Percentiles rank a stretch among this genome's conserved stretches.
Evolutionary conservation across 2,888 invertebrate species (phyloP).

Genomic region (Xestia c-nigrum): DNA sequence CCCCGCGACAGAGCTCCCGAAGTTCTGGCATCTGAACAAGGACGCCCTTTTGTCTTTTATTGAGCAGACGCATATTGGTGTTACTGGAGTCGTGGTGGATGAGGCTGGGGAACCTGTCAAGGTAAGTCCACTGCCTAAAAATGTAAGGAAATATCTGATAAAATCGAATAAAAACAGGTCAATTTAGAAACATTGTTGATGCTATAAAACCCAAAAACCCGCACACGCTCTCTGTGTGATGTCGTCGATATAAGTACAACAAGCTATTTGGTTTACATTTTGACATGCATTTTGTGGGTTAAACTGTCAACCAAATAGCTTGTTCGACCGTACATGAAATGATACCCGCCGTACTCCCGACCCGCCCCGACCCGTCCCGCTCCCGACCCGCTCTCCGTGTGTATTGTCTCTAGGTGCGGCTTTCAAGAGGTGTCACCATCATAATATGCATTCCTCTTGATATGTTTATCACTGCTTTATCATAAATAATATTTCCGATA

Average conservation of each 20-base stretch:
- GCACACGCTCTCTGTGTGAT: no score
- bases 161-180: background rate
- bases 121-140: conserved; percentile 67
- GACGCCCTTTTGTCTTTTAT: conserved; percentile 96
- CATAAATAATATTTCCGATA: background rate
- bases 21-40: conserved; percentile 96
- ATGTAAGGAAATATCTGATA: background rate
- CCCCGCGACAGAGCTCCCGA: conserved; percentile 91
- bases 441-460: background rate
- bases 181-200: background rate
- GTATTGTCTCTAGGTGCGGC: no score
- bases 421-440: background rate
- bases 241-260: no score
- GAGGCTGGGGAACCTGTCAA: conserved; percentile 91
- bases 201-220: background rate
- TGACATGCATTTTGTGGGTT: no score
- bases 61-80: conserved; percentile 94
- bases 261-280: no score
- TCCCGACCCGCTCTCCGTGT: no score
- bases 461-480: background rate
- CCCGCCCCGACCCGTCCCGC: no score
- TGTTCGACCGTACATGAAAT: no score
- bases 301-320: no score
- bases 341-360: no score
- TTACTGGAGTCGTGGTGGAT: conserved; percentile 92